Percentiles rank a stretch among this genome's conserved stretches.
Evolutionary conservation across 2,888 invertebrate species (phyloP).

Genomic region (Arenicola marina): DNA sequence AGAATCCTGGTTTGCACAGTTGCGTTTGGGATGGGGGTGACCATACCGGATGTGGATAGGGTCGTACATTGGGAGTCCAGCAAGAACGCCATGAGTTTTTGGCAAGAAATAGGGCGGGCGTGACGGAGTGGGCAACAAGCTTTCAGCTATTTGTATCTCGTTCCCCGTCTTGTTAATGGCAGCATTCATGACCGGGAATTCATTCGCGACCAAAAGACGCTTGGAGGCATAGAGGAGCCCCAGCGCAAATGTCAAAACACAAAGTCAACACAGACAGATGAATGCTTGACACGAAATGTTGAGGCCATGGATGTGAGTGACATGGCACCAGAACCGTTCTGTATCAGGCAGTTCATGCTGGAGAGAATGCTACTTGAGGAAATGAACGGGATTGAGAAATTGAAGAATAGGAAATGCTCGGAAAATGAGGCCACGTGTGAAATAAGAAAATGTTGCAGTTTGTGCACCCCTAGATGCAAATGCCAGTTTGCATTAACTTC

Average conservation of each 20-base stretch:
- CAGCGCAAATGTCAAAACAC: not conserved
- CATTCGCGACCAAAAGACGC: not conserved
- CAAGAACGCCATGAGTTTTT: not conserved
- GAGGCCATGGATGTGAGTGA: not conserved
- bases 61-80: slow-evolving; percentile 1
- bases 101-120: not conserved
- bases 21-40: not conserved
- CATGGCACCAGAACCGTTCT: too few relatives aligned
- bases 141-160: not conserved
- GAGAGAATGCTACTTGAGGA: not conserved
- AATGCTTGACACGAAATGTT: not conserved
- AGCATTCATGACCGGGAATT: not conserved
- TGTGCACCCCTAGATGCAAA: not conserved
- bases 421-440: not conserved
- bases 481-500: not conserved
- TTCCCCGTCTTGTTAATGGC: not conserved
- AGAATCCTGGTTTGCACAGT: not conserved
- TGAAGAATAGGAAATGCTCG: not conserved
- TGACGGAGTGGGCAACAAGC: not conserved
- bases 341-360: not conserved
- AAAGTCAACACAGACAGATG: not conserved
- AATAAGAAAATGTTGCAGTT: not conserved
- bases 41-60: not conserved
- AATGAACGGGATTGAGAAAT: not conserved
- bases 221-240: not conserved